A percentile compares a stretch with the other conserved stretches of the same genome.
Evolutionary conservation across 2,113 vertebrate species (phyloP).

Genomic region (Cephalopholis sonnerati): DNA sequence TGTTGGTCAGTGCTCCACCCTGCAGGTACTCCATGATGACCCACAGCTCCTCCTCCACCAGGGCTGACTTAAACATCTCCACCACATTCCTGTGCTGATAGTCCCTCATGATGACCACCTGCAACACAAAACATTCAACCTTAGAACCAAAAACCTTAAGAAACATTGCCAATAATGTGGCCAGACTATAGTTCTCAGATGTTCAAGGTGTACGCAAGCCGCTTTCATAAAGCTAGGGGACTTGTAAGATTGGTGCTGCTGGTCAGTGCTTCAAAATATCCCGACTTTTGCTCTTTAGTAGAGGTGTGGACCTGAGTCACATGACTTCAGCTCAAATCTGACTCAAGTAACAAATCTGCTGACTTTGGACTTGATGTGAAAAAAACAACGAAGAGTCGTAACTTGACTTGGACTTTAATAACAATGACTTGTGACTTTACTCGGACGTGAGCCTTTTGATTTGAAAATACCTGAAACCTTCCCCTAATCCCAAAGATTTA

Average conservation of each 20-base stretch:
- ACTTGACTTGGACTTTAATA: no score
- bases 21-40: slow-evolving; percentile 99
- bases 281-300: not conserved
- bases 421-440: no score
- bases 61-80: slow-evolving; percentile 98
- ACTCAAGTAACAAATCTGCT: no score
- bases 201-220: not conserved
- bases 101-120: slow-evolving; percentile 99
- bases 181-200: not conserved
- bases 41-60: slow-evolving; percentile 99
- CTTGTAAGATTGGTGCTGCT: not conserved
- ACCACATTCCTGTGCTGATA: slow-evolving; percentile 97
- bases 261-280: not conserved
- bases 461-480: no score
- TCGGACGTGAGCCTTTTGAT: no score
- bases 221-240: not conserved
- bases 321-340: no score
- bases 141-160: not conserved
- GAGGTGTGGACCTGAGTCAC: no score
- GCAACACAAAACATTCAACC: slow-evolving; percentile 43
- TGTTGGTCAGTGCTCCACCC: slow-evolving; percentile 97
- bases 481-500: no score
- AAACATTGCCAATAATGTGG: not conserved
- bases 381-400: no score
- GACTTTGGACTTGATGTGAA: no score